A percentile compares a stretch with the other conserved stretches of the same genome.
Conservation (phyloP, 2,113 vertebrate species). For the Platichthys flesus region DNA sequence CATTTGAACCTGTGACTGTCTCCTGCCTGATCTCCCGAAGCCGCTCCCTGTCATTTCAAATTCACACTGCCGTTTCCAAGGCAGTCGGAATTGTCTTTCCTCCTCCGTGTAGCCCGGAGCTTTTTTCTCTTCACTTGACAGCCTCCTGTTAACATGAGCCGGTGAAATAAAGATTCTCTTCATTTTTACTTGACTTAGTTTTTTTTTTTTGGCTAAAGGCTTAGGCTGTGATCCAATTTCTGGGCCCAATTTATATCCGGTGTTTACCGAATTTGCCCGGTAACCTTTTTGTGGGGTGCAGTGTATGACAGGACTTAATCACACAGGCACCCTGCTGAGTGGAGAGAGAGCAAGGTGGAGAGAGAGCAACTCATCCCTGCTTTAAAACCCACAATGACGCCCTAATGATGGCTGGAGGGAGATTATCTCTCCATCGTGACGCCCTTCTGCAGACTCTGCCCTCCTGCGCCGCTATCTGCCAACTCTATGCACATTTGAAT, state of each 20-base stretch:
- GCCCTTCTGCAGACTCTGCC: slow-evolving; percentile 50
- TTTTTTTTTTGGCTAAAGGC: slow-evolving; percentile 14
- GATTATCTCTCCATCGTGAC: slow-evolving; percentile 30
- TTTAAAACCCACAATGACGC: slow-evolving; percentile 19
- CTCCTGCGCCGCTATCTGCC: slow-evolving; percentile 43
- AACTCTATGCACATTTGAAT: slow-evolving; percentile 45
- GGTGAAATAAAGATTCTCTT: slow-evolving; percentile 21
- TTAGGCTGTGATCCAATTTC: slow-evolving; percentile 30
- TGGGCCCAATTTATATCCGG: slow-evolving; percentile 11
- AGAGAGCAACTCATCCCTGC: slow-evolving; percentile 17
- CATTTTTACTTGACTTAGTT: slow-evolving; percentile 13
- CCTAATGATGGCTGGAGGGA: slow-evolving; percentile 51
- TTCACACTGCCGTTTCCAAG: slow-evolving; percentile 20
- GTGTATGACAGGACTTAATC: slow-evolving; percentile 40
- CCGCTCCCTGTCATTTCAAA: slow-evolving; percentile 53
- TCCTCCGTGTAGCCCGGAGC: slow-evolving; percentile 10
- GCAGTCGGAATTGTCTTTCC: slow-evolving; percentile 29
- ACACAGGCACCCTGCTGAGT: slow-evolving; percentile 7
- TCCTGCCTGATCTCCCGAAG: slow-evolving; percentile 28
- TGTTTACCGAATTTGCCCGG: slow-evolving; percentile 14
- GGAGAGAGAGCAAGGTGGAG: slow-evolving; percentile 46
- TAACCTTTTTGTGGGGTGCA: slow-evolving; percentile 35
- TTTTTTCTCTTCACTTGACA: slow-evolving; percentile 14
- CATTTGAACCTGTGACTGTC: slow-evolving; percentile 37
- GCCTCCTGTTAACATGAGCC: slow-evolving; percentile 28